Evolutionary conservation across 2,888 invertebrate genomes (phyloP).

Genomic region (Thysanoteuthis rhombus): DNA sequence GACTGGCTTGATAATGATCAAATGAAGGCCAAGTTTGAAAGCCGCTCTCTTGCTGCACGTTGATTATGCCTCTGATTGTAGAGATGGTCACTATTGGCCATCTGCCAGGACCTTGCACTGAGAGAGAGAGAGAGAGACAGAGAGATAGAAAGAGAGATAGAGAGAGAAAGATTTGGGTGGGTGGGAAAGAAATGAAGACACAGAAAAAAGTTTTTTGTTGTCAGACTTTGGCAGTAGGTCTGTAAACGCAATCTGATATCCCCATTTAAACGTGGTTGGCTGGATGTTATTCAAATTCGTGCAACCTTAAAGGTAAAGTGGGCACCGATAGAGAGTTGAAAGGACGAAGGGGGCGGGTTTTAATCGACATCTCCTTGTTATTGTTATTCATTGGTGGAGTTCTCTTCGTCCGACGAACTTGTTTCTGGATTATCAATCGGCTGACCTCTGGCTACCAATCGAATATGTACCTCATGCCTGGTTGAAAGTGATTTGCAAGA

Average conservation of each 20-base stretch:
- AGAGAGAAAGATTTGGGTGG: no score
- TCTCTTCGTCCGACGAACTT: neutral
- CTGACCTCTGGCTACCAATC: neutral
- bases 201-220: neutral
- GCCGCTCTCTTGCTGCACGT: neutral
- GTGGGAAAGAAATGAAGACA: neutral
- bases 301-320: neutral
- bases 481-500: neutral
- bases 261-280: neutral
- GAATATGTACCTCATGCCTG: neutral
- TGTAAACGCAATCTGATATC: neutral
- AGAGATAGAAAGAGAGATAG: neutral
- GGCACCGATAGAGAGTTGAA: neutral
- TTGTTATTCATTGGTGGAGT: neutral
- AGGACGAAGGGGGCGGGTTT: neutral
- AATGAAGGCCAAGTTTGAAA: neutral
- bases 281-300: neutral
- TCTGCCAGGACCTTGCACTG: neutral
- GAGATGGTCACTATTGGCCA: neutral
- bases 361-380: neutral
- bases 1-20: neutral
- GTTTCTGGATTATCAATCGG: neutral
- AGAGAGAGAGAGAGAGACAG: neutral
- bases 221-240: neutral
- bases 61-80: neutral